Base-by-base conservation (phyloP, 2,797 vertebrate species). In the Mormyrops attenuatus region DNA sequence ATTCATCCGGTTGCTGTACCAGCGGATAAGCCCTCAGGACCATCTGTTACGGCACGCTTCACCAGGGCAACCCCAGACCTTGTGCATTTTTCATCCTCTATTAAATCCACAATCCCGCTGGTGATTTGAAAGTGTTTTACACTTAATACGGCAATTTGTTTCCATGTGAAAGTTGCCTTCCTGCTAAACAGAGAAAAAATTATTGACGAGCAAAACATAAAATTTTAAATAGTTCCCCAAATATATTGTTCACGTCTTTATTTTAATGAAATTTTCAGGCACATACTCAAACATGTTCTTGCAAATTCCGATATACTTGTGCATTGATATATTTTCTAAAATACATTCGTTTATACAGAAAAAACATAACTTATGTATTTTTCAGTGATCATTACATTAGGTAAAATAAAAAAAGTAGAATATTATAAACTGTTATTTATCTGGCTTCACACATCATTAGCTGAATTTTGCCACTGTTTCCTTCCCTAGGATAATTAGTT, bases 231-330 rank as follows among this genome's bases (percentile, higher is more conserved):
- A 85, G 41, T 22, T 85, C 22, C 82, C 9, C 8, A 85, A 52
- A 85, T 85, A 49, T 52, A 85, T 85, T 26, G 44, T 85, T 85
- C 82, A 85, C 44, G 82, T 52, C 82, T 85, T 85, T 84, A 22
- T 47, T 84, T 49, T 85, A 85, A 50, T 52, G 41, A 22, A 26
- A 50, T 85, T 85, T 85, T 52, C 41, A 49, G 11, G 82, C 49
- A 52, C n/a, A 85, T 52, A 85, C 44, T 85, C 44, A 15, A 15
- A 50, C n/a, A 50, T 30, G 38, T 85, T 49, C n/a, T 50, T 85
- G 47, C 49, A 85, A 49, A 85, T 85, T 49, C 44, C 11, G 52
- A 11, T 52, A 50, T 49, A 22, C n/a, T 85, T 85, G 20, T 85
- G 82, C 50, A 52, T 49, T 50, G n/a, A 50, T 85, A 49, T 49